These are phyloP conservation scores for Eurosta solidaginis DNA, from an alignment of 1,140 invertebrate species.

Conservation along the genomic window DNA sequence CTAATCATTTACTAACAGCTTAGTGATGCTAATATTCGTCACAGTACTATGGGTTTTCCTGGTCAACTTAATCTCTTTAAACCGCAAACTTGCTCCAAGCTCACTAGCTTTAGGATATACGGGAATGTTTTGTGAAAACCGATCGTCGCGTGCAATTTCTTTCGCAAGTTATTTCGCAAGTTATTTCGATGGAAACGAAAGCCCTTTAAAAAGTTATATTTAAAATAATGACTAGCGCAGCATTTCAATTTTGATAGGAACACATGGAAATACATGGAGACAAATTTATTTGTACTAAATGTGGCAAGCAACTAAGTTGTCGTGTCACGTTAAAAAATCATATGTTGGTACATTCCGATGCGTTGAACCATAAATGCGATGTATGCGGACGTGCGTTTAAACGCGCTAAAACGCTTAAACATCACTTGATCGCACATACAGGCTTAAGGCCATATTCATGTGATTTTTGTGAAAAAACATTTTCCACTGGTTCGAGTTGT, in stretches of 20 bases:
- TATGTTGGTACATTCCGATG: conserved; percentile 61
- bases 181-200: too few species aligned
- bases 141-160: too few species aligned
- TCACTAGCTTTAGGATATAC: too few species aligned
- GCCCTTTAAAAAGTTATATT: too few species aligned
- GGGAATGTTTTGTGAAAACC: too few species aligned
- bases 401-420: conserved; percentile 48
- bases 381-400: conserved; percentile 40
- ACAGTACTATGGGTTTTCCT: too few species aligned
- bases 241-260: not conserved
- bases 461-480: conserved; percentile 57
- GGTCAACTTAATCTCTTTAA: too few species aligned
- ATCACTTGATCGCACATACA: conserved; percentile 52
- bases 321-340: conserved; percentile 61
- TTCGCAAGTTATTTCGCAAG: too few species aligned
- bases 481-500: conserved; percentile 58
- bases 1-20: too few species aligned
- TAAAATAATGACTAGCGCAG: not conserved
- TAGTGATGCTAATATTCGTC: too few species aligned
- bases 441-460: conserved; percentile 56
- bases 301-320: conserved; percentile 61
- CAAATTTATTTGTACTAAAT: conserved; percentile 61
- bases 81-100: too few species aligned
- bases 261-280: conserved; percentile 61
- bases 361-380: conserved; percentile 59